Conservation (phyloP, 2,888 invertebrate genomes). For the Notodromas monacha region DNA sequence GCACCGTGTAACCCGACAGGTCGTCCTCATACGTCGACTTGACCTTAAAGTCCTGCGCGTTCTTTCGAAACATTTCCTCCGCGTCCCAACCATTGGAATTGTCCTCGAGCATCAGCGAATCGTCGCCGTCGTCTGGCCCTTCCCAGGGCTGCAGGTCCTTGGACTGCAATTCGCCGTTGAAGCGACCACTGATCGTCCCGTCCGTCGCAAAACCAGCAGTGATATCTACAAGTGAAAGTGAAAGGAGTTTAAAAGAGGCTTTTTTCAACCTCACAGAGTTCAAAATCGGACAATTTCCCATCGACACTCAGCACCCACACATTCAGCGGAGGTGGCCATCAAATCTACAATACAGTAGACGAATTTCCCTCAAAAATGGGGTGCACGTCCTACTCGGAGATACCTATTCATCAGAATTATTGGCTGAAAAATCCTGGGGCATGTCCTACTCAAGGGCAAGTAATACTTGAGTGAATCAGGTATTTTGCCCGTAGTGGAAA, state of each 20-base stretch:
- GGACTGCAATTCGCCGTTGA: conserved; percentile 35
- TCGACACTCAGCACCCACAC: conserved; percentile 6
- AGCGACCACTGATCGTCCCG: conserved; percentile 43
- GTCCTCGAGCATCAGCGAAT: conserved; percentile 30
- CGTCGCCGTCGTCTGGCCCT: conserved; percentile 12
- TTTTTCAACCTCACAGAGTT: too few relatives aligned
- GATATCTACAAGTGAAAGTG: conserved; percentile 9
- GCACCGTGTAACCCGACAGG: conserved; percentile 63
- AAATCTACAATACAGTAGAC: too few relatives aligned
- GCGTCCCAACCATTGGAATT: conserved; percentile 74
- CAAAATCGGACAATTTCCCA: too few relatives aligned
- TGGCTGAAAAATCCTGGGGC: too few relatives aligned
- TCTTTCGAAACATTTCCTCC: conserved; percentile 79
- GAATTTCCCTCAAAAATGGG: too few relatives aligned
- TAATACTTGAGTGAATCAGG: background rate
- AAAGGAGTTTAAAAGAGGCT: conserved; percentile 1
- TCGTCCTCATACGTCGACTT: conserved; percentile 69
- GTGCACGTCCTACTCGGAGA: too few relatives aligned
- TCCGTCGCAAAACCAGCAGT: conserved; percentile 45
- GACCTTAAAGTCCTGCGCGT: conserved; percentile 66
- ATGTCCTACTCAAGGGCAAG: too few relatives aligned
- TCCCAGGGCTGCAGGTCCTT: conserved; percentile 75
- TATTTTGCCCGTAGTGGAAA: too few relatives aligned
- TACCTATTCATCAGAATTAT: background rate
- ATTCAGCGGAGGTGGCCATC: conserved; percentile 5